These are phyloP conservation scores for Hemistola chrysoprasaria DNA, from an alignment of 2,888 invertebrate genomes.

Conservation along the genomic window DNA sequence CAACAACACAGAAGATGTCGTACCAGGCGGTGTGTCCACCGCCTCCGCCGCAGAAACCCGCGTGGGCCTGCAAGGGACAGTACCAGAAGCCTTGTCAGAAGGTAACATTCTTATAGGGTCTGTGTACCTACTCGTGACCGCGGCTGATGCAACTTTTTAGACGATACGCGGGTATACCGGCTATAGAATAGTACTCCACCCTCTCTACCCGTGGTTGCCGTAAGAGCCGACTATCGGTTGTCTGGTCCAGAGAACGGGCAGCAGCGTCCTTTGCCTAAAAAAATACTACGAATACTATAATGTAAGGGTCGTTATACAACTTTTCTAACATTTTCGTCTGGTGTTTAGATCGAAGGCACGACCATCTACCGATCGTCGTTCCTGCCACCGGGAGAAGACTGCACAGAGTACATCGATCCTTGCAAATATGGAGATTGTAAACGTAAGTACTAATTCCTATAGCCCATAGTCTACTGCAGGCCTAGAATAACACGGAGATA, in stretches of 20 bases:
- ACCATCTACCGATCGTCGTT: constrained; percentile 84
- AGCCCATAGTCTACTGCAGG: neutral
- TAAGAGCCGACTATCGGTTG: too few relatives aligned
- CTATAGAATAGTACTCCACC: too few relatives aligned
- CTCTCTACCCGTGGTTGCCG: too few relatives aligned
- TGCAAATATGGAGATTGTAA: constrained; percentile 78
- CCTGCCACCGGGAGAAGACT: constrained; percentile 82
- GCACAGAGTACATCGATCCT: constrained; percentile 78
- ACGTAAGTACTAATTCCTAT: constrained; percentile 47
- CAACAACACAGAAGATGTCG: constrained; percentile 80
- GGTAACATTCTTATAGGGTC: constrained; percentile 35
- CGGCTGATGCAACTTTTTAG: too few relatives aligned
- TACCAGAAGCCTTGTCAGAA: constrained; percentile 71
- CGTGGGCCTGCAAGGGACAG: constrained; percentile 73
- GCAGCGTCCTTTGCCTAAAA: too few relatives aligned
- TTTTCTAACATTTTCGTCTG: neutral
- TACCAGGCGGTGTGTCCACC: constrained; percentile 77
- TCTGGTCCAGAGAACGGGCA: too few relatives aligned
- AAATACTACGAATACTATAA: too few relatives aligned
- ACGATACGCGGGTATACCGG: too few relatives aligned
- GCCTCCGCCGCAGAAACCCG: constrained; percentile 64
- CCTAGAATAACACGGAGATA: too few relatives aligned
- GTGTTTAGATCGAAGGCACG: constrained; percentile 76
- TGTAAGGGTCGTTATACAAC: too few relatives aligned
- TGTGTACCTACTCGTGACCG: too few relatives aligned